Evolutionary conservation across 92 coral and sea anemone genomes (phyloP).

Genomic region (Epizoanthus ramosus): DNA sequence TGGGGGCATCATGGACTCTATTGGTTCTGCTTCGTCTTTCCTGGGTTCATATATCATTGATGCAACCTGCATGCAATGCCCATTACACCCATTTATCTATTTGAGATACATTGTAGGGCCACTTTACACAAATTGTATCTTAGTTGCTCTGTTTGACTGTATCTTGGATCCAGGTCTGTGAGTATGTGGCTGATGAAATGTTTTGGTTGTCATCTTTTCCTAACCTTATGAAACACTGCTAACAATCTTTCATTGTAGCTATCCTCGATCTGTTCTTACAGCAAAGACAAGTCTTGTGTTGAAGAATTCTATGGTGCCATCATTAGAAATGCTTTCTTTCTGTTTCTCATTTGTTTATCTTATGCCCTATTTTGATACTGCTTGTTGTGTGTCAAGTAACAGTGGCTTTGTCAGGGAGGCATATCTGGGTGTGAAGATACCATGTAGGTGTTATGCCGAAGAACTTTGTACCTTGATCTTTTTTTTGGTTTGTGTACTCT

Average conservation of each 20-base stretch:
- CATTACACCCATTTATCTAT: too few species aligned
- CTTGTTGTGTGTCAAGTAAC: constrained; percentile 56
- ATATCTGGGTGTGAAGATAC: constrained; percentile 62
- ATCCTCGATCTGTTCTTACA: constrained; percentile 48
- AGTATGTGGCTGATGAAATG: too few species aligned
- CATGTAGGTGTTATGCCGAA: constrained; percentile 66
- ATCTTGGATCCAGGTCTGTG: constrained; percentile 55
- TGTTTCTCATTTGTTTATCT: constrained; percentile 40
- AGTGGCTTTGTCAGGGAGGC: constrained; percentile 57
- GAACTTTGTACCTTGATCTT: constrained; percentile 63
- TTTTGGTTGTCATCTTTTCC: too few species aligned
- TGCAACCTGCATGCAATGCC: constrained; percentile 71
- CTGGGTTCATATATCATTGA: constrained; percentile 59
- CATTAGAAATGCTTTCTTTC: constrained; percentile 51
- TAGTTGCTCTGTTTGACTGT: constrained; percentile 69
- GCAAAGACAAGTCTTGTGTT: background rate
- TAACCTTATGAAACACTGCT: constrained; percentile 57
- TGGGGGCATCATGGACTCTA: constrained; percentile 47
- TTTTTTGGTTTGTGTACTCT: constrained; percentile 47
- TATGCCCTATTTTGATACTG: constrained; percentile 52
- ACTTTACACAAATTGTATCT: constrained; percentile 59
- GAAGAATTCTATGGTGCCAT: constrained; percentile 39
- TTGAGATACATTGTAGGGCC: too few species aligned
- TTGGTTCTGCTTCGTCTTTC: background rate
- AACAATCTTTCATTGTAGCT: constrained; percentile 28